Base-by-base conservation (phyloP, 2,113 vertebrate species). In the Tragelaphus scriptus region DNA sequence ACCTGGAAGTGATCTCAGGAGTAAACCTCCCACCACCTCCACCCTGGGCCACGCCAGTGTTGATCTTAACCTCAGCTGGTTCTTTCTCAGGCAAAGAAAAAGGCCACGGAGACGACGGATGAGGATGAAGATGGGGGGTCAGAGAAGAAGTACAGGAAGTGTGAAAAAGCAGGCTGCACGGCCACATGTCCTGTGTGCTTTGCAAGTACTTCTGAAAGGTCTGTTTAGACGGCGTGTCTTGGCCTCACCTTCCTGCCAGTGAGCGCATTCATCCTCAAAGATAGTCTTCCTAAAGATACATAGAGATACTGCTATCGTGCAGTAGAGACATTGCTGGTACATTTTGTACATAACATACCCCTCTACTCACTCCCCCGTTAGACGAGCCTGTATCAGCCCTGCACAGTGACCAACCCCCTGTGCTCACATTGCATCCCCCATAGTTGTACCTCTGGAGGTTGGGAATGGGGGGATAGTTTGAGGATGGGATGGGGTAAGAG, bases 131-230 rank as follows among this genome's bases (percentile, higher is more conserved):
- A 99, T 16, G 99, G 99, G 32, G 99, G 99, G 0, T 99, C 99
- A 2, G 99, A 99, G 98, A 99, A 99, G 98, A 99, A 99, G 98
- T 99, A 99, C 1, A 99, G 99, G n/a, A 99, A 99, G 88, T 99
- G 99, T 98, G 99, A 99, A 97, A 99, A 99, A 98, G 99, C 99
- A 0, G 99, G 99, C 65, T 99, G 99, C 71, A 99, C 99, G 0
- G 99, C 99, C 21, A 98, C 99, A 0, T 99, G 99, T 95, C 99
- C 99, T 0, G 99, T 99, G 98, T 99, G 99, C 98, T 99, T 99
- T 96, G 99, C 99, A 91, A 99, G 99, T 81, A 99, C 99, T 79
- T 99, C 99, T 59, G 99, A 99, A 98, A 99, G 99, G 99, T 99
- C 97, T 80, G 98, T 95, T 95, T 97, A 99, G 99, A 92, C 99